These are phyloP conservation scores for Sinella curviseta DNA, from an alignment of 1,140 invertebrate species.

Conservation along the genomic window DNA sequence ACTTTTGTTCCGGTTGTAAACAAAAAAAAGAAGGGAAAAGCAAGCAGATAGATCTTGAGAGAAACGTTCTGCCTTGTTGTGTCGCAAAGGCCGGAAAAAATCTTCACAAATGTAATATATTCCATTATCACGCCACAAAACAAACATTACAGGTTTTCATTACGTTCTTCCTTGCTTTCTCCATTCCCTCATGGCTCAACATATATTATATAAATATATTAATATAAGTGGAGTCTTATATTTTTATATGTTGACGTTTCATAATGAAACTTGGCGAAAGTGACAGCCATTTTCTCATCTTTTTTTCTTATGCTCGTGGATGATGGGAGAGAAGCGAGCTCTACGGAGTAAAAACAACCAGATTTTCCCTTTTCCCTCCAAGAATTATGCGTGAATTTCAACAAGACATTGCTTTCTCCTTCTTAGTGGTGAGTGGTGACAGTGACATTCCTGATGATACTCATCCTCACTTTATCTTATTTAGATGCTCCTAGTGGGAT, in stretches of 20 bases:
- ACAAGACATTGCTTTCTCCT: background rate
- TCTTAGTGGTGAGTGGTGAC: background rate
- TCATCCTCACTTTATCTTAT: conserved; percentile 5
- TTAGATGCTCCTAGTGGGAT: background rate
- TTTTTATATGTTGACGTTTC: background rate
- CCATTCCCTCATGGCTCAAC: background rate
- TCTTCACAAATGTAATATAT: background rate
- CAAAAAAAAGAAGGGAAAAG: background rate
- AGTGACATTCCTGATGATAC: background rate
- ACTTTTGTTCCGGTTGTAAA: background rate
- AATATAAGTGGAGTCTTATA: too few relatives aligned
- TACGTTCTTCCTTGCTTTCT: background rate
- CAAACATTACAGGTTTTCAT: background rate
- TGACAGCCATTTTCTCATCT: background rate
- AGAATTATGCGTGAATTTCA: background rate
- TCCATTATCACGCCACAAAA: background rate
- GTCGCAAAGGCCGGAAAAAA: too few relatives aligned
- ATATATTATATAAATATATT: too few relatives aligned
- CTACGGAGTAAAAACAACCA: too few relatives aligned
- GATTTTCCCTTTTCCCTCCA: background rate
- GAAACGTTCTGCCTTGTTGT: too few relatives aligned
- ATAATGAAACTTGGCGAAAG: background rate
- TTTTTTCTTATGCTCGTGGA: too few relatives aligned
- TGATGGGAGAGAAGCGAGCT: too few relatives aligned
- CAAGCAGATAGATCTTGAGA: background rate